Conservation (phyloP, 1,140 invertebrate species). For the Zeugodacus cucurbitae region DNA sequence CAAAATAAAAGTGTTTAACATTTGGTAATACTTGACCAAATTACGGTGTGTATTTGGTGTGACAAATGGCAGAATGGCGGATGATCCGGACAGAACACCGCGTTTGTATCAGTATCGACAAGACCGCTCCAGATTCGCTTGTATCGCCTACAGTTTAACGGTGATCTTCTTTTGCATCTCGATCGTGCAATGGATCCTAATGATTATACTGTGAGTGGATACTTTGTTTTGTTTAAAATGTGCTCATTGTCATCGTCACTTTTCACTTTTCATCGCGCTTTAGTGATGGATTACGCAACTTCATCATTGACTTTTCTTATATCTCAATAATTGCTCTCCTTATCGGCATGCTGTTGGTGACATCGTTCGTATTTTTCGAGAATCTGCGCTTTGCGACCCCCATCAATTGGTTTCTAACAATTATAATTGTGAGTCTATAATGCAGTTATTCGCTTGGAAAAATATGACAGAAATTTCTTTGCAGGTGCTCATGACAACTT, state of each 20-base stretch:
- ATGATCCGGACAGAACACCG: not conserved
- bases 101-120: constrained; percentile 14
- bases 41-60: not conserved
- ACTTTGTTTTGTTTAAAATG: not conserved
- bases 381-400: constrained; percentile 3
- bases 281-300: not conserved
- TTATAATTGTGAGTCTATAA: constrained; percentile 18
- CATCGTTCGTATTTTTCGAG: constrained; percentile 4
- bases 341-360: constrained; percentile 1
- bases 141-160: not conserved
- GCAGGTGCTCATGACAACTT: not conserved
- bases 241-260: not conserved
- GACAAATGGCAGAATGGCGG: constrained; percentile 8
- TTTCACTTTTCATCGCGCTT: not conserved
- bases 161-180: not conserved
- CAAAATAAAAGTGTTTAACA: not conserved
- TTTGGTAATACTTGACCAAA: not conserved
- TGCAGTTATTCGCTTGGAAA: not conserved
- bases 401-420: constrained; percentile 18
- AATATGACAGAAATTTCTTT: not conserved
- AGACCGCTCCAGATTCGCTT: not conserved
- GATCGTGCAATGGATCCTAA: constrained; percentile 1
- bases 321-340: not conserved
- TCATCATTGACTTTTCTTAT: not conserved
- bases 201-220: not conserved